A percentile compares a stretch with the other conserved stretches of the same genome.
phyloP scores from a whole-genome alignment of 2,113 vertebrate genomes.

The Mobula hypostoma region DNA sequence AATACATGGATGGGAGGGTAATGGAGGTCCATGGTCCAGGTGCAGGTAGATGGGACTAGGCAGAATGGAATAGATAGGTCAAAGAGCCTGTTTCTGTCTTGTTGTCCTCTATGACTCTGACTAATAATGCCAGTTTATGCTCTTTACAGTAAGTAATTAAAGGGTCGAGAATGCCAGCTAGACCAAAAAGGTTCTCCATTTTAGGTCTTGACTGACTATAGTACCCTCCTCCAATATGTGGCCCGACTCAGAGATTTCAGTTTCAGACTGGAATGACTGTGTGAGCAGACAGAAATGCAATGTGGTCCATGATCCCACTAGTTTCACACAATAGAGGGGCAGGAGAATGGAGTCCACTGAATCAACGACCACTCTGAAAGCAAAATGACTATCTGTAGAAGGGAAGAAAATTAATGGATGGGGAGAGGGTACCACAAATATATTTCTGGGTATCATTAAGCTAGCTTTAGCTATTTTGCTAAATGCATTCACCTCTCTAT shows the following conservation, averaged over 20 bases:
- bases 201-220: no score
- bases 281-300: background rate
- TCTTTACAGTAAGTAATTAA: constrained; percentile 11
- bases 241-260: background rate
- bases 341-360: background rate
- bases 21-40: no score
- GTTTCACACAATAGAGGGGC: background rate
- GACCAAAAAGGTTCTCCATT: background rate
- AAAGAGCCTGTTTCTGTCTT: no score
- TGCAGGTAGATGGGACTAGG: no score
- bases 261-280: background rate
- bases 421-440: background rate
- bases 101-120: no score
- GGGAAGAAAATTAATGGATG: background rate
- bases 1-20: no score
- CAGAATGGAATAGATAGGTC: no score
- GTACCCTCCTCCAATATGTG: background rate
- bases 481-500: background rate
- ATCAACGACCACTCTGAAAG: background rate
- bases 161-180: background rate
- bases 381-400: background rate
- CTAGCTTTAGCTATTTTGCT: background rate
- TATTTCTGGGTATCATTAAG: background rate
- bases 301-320: background rate
- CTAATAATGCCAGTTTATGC: background rate